Conservation (phyloP, 2,113 vertebrate species). For the Sminthopsis crassicaudata region DNA sequence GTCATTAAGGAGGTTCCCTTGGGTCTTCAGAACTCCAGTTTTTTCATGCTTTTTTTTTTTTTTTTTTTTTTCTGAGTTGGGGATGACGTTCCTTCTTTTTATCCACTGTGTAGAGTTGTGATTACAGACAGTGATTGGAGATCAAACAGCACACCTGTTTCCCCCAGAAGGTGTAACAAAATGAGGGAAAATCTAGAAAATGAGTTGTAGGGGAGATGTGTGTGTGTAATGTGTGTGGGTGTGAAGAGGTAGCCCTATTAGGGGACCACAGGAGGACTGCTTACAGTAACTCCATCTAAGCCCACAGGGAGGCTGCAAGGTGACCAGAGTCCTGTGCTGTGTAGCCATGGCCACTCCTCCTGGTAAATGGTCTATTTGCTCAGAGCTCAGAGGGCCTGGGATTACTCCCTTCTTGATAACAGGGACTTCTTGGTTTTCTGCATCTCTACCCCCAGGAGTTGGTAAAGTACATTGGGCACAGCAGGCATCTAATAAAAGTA, state of each 20-base stretch:
- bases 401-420: neutral
- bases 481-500: neutral
- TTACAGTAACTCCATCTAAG: neutral
- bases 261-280: neutral
- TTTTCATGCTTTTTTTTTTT: too few relatives aligned
- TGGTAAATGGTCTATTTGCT: neutral
- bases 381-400: neutral
- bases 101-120: neutral
- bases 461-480: neutral
- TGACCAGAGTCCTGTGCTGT: neutral
- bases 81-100: neutral
- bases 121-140: neutral
- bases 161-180: neutral
- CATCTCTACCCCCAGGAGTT: neutral
- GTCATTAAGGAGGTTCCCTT: neutral
- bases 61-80: neutral
- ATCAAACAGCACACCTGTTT: neutral
- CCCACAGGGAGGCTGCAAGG: neutral
- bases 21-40: neutral
- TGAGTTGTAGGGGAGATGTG: neutral
- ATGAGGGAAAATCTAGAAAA: neutral
- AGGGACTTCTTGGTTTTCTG: neutral
- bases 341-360: neutral
- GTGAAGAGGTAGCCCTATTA: neutral
- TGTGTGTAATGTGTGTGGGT: neutral